Evolutionary conservation across 1,140 invertebrate genomes (phyloP), one percentile per base, ranked within the genome.

Genomic region (Aphis gossypii): DNA sequence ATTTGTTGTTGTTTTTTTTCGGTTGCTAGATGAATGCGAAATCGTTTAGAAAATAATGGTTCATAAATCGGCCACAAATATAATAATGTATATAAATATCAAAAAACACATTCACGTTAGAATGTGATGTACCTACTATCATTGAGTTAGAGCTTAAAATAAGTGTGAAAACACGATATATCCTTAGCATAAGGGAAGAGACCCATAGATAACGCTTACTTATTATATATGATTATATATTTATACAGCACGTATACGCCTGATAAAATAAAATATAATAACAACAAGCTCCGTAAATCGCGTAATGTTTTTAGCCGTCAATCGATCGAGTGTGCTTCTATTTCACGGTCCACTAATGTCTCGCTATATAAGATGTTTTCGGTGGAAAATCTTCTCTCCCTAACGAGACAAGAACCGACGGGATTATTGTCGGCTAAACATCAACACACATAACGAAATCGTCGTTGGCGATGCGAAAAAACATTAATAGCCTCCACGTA

Each of bases 381-480:
- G 6, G 76, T 21, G 18, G 76, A 14, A 41, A 35, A 38, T 7
- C 82, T 20, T 9, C 35, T 23, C 21, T 41, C 76, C 5, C 48
- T 89, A 41, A 51, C 87, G 48, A 21, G 41, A 20, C 82, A 38
- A 35, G 23, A 3, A 87, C 20, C 30, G 44, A 4, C 87, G n/a
- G 48, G 46, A 89, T 89, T 89, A 89, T 89, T 54, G 87, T 89
- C 48, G 87, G 87, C 87, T n/a, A 35, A 89, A 89, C 87, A 54
- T 89, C 87, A 35, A 20, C n/a, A 35, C 25, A 48, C 54, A n/a
- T 3, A 23, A 30, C 30, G 48, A 54, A 89, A 87, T 87, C 87
- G 35, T 89, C 48, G 46, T 38, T n/a, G 87, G 87, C n/a, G 87
- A 87, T 48, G 84, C 30, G 46, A 89, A 89, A 51, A 54, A 89